Evolutionary conservation across 1,140 invertebrate genomes (phyloP), one percentile per base, ranked within the genome.

Genomic region (roundworm (Caenorhabditis elegans)): DNA sequence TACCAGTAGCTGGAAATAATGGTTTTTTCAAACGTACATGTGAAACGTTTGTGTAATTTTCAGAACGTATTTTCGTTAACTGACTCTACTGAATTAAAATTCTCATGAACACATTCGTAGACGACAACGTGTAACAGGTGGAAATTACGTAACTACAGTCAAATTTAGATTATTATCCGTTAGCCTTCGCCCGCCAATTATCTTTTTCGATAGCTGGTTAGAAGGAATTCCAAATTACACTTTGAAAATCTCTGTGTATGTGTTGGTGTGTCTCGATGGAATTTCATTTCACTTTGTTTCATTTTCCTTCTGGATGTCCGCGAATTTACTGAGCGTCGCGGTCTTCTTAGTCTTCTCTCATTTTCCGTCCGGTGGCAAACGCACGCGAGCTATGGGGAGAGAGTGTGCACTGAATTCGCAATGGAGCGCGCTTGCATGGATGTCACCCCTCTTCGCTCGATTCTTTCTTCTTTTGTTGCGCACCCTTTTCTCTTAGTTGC

Each of bases 251-350:
- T 70, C 34, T 70, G 0, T n/a, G 13, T 60, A 5, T 17, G 10
- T 34, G 55, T 60, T 31, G 26, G n/a, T 39, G 34, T 39, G 26
- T 22, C n/a, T 70, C 22, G 60, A 70, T 70, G 43, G 28, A 60
- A 34, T 36, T 60, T 60, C 28, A 60, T 60, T 60, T 60, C 55
- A 70, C n/a, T 70, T 70, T 4, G 60, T 34, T 43, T 70, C n/a
- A 1, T 39, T 22, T 39, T 39, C 11, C 55, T 43, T 43, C 39
- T 5, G 39, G 15, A 43, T 43, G 15, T 43, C 5, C 15, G 39
- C 39, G 5, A 43, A 43, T 43, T 5, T 43, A 43, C 8, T 28
- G 53, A 70, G 19, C 8, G 34, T 19, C 22, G 34, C n/a, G 10
- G 28, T 26, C n/a, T 36, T 70, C 19, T 34, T 22, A 6, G 19